These are phyloP conservation scores for Sphaeramia orbicularis DNA, from an alignment of 2,797 vertebrate genomes.

Conservation along the genomic window DNA sequence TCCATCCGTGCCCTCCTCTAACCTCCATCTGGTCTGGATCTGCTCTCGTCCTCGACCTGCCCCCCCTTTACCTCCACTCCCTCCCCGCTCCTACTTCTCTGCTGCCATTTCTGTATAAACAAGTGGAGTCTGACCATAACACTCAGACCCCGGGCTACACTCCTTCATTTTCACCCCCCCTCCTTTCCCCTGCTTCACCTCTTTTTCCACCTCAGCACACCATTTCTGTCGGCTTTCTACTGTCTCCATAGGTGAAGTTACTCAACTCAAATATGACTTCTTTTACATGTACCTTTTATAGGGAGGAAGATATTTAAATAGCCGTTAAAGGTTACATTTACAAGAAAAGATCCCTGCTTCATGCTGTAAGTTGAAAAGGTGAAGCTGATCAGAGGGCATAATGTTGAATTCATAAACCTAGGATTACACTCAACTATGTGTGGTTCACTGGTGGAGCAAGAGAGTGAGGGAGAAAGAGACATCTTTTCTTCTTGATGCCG, in stretches of 20 bases:
- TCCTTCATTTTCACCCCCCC: constrained; percentile 39
- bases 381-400: constrained; percentile 42
- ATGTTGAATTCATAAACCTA: constrained; percentile 39
- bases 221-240: not conserved
- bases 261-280: constrained; percentile 3
- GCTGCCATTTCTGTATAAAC: constrained; percentile 79
- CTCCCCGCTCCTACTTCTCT: constrained; percentile 49
- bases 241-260: constrained; percentile 17
- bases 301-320: constrained; percentile 27
- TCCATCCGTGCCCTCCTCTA: constrained; percentile 72
- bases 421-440: constrained; percentile 30
- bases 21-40: constrained; percentile 84
- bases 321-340: constrained; percentile 34
- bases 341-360: constrained; percentile 17
- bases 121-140: constrained; percentile 79
- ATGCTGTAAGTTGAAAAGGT: constrained; percentile 41
- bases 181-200: not conserved
- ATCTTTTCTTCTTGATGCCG: constrained; percentile 29
- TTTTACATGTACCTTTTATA: constrained; percentile 20
- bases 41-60: constrained; percentile 69
- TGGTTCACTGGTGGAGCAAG: constrained; percentile 17
- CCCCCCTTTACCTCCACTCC: constrained; percentile 22
- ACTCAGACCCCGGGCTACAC: constrained; percentile 54
- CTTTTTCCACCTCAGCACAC: constrained; percentile 20
- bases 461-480: constrained; percentile 19